phyloP scores from a whole-genome alignment of 1,140 invertebrate species.

The Zaprionus nigranus region DNA sequence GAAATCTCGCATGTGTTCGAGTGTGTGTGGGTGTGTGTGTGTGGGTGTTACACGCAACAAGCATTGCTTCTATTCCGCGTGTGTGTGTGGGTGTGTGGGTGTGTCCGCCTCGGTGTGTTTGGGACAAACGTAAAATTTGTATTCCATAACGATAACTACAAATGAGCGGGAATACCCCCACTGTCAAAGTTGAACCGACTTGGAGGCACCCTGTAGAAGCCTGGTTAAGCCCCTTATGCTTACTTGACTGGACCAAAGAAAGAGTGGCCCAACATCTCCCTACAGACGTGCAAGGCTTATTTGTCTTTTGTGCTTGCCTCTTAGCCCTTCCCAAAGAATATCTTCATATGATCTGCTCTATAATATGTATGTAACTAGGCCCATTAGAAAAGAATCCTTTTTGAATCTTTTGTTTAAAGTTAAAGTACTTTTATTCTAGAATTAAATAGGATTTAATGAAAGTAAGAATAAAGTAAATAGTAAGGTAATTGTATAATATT shows the following conservation, averaged over 20 bases:
- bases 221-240: not conserved
- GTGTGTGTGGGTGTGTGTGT: not conserved
- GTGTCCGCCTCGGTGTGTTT: not conserved
- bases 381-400: too few relatives aligned
- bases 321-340: too few relatives aligned
- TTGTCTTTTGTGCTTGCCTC: too few relatives aligned
- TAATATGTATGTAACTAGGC: too few relatives aligned
- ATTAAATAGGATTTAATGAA: too few relatives aligned
- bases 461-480: too few relatives aligned
- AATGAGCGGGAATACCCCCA: not conserved
- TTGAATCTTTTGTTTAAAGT: too few relatives aligned
- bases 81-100: not conserved
- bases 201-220: not conserved
- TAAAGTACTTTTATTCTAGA: too few relatives aligned
- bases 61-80: not conserved
- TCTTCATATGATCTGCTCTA: too few relatives aligned
- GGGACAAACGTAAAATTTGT: constrained; percentile 2
- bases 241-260: not conserved
- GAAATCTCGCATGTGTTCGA: constrained; percentile 1
- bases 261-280: too few relatives aligned
- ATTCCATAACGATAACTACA: constrained; percentile 6
- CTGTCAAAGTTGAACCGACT: not conserved
- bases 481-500: too few relatives aligned
- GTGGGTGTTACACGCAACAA: constrained; percentile 5
- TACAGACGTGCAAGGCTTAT: too few relatives aligned